These are phyloP conservation scores for Acanthosepion esculentum DNA, from an alignment of 2,888 invertebrate species.

Conservation along the genomic window DNA sequence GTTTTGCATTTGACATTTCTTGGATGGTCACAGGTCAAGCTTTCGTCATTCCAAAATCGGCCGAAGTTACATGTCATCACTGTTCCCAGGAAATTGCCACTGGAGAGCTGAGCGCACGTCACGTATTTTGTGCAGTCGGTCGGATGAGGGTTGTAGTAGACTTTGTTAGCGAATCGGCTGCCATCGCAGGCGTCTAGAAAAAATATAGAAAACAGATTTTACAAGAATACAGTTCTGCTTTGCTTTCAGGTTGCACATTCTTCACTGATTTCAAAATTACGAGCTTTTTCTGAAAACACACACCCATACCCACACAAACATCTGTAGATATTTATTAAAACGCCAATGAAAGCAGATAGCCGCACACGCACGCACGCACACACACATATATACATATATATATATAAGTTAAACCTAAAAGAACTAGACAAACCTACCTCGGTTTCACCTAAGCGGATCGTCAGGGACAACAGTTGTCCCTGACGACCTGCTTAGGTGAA, in stretches of 20 bases:
- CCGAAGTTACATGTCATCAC: conserved; percentile 14
- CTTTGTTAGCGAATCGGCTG: background rate
- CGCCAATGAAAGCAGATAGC: too few species aligned
- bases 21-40: background rate
- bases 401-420: too few species aligned
- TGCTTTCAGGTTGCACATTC: background rate
- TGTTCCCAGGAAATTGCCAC: background rate
- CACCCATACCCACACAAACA: background rate
- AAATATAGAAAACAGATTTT: background rate
- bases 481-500: too few species aligned
- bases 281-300: background rate
- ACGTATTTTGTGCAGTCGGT: conserved; percentile 43
- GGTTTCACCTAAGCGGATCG: too few species aligned
- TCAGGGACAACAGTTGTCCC: too few species aligned
- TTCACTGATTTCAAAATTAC: too few species aligned
- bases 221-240: too few species aligned
- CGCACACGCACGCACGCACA: too few species aligned
- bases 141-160: conserved; percentile 39
- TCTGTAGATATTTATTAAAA: too few species aligned
- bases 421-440: too few species aligned
- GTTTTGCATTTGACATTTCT: conserved; percentile 23
- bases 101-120: background rate
- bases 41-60: conserved; percentile 38
- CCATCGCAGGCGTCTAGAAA: background rate
- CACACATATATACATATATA: background rate